Evolutionary conservation across 2,888 invertebrate species (phyloP).

Genomic region (Zygogramma bicolorata): DNA sequence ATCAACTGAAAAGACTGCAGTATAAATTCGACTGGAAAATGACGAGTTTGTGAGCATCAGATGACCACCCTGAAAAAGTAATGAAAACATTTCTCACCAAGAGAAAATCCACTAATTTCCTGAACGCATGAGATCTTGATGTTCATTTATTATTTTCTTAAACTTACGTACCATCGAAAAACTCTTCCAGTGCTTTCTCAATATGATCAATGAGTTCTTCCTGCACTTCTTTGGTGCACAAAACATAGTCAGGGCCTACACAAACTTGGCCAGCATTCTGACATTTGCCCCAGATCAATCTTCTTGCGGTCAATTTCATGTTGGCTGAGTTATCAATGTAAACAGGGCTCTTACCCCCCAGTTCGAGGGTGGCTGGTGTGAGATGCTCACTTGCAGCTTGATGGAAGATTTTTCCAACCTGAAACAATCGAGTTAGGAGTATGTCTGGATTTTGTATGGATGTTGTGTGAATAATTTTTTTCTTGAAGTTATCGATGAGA

Average conservation of each 20-base stretch:
- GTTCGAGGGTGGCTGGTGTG: conserved; percentile 81
- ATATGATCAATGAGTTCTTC: conserved; percentile 67
- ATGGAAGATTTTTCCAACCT: conserved; percentile 89
- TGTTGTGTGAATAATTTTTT: no score
- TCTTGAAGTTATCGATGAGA: no score
- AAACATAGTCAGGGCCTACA: conserved; percentile 94
- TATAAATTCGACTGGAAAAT: no score
- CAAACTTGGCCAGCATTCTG: conserved; percentile 96
- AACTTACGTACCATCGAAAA: conserved; percentile 88
- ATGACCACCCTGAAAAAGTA: no score
- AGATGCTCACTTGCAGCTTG: conserved; percentile 88
- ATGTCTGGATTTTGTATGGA: no score
- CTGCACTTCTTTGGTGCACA: conserved; percentile 85
- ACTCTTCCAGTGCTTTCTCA: conserved; percentile 79
- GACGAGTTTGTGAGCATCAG: no score
- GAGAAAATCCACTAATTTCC: no score
- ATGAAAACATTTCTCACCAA: no score
- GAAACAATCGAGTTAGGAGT: no score
- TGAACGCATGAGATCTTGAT: no score
- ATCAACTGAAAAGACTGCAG: no score
- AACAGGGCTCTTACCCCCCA: conserved; percentile 89
- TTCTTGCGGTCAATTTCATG: conserved; percentile 79
- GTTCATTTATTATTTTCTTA: no score
- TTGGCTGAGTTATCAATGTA: conserved; percentile 89
- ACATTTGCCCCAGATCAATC: conserved; percentile 95